A percentile compares a stretch with the other conserved stretches of the same genome.
Evolutionary conservation across 2,888 invertebrate genomes (phyloP).

Genomic region (Hemithea aestivaria): DNA sequence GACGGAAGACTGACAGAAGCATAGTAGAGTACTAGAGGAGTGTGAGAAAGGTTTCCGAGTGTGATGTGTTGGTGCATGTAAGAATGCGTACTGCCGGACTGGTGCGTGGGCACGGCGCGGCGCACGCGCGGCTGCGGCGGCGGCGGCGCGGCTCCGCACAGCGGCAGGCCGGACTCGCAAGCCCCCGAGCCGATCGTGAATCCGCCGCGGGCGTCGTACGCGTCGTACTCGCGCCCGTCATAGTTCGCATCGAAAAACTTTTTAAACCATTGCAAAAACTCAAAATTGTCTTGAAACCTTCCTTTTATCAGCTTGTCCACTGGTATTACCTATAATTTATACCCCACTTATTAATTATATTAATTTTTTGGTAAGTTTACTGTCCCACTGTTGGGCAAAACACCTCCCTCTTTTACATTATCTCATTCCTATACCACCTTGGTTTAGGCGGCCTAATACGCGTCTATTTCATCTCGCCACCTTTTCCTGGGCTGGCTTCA

Average conservation of each 20-base stretch:
- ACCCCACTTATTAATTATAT: no score
- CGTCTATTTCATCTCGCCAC: no score
- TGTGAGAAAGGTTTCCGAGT: constrained; percentile 36
- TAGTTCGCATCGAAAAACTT: constrained; percentile 99
- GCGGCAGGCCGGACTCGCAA: constrained; percentile 69
- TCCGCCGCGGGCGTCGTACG: constrained; percentile 91
- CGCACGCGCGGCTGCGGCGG: constrained; percentile 42
- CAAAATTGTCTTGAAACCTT: constrained; percentile 99
- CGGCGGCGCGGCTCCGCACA: constrained; percentile 50
- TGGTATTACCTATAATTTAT: constrained; percentile 94
- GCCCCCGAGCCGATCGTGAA: constrained; percentile 87
- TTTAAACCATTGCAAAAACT: constrained; percentile 99
- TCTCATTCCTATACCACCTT: no score
- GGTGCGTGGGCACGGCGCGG: constrained; percentile 48
- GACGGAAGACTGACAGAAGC: no score
- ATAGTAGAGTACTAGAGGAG: background rate
- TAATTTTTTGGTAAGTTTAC: no score
- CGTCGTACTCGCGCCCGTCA: constrained; percentile 97
- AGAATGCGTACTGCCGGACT: constrained; percentile 67
- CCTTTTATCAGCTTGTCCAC: constrained; percentile 99
- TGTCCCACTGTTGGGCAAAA: no score
- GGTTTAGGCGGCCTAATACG: no score
- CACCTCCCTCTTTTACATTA: no score
- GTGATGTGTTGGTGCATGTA: constrained; percentile 37
- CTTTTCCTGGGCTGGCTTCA: no score